Conservation (phyloP, 2,888 invertebrate species). For the Alentia gelatinosa region DNA sequence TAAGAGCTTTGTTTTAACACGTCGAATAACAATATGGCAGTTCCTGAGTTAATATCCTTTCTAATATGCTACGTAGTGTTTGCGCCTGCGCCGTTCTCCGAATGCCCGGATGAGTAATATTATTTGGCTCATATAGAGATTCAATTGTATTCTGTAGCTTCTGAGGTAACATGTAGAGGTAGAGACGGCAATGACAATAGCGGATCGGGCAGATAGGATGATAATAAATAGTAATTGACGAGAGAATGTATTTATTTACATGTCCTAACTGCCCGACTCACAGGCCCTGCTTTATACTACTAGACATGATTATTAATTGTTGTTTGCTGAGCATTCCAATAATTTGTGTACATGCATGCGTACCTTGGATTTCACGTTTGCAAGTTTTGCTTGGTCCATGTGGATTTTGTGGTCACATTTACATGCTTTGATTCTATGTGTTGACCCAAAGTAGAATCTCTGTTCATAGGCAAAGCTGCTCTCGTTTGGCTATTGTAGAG, state of each 20-base stretch:
- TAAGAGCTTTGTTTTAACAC: slow-evolving; percentile 35
- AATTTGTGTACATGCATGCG: slow-evolving; percentile 10
- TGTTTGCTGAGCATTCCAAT: neutral
- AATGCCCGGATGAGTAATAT: neutral
- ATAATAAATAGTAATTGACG: neutral
- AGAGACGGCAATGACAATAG: neutral
- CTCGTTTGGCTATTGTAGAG: slow-evolving; percentile 22
- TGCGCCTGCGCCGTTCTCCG: neutral
- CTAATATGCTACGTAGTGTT: slow-evolving; percentile 30
- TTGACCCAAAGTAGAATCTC: slow-evolving; percentile 14
- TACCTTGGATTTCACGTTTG: slow-evolving; percentile 41
- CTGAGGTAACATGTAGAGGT: neutral
- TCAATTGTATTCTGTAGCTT: neutral
- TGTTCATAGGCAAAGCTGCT: slow-evolving; percentile 37
- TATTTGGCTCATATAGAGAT: neutral
- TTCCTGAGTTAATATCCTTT: neutral
- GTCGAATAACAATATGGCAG: neutral
- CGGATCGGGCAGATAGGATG: neutral
- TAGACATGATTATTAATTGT: slow-evolving; percentile 6
- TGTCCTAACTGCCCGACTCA: slow-evolving; percentile 1
- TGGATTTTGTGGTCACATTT: slow-evolving; percentile 40
- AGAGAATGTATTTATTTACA: neutral
- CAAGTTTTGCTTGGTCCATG: slow-evolving; percentile 51
- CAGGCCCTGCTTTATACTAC: neutral
- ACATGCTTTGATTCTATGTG: neutral